phyloP scores from a whole-genome alignment of 2,888 invertebrate genomes.

The Eurytoma adleriae region DNA sequence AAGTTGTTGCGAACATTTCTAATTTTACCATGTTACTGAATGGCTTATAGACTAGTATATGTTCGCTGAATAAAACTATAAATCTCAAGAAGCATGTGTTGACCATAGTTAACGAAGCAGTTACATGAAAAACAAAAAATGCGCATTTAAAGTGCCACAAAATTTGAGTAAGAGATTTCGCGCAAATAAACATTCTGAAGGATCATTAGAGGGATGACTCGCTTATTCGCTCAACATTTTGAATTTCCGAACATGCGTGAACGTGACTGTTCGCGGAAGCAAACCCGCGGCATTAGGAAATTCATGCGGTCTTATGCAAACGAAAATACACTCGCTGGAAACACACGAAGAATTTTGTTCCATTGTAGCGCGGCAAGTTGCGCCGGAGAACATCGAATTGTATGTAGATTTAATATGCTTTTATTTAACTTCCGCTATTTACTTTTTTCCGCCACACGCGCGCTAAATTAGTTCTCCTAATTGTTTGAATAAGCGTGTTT shows the following conservation, averaged over 20 bases:
- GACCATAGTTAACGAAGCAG: too few relatives aligned
- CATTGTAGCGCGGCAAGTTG: conserved; percentile 12
- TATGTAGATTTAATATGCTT: conserved; percentile 48
- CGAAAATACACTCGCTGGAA: conserved; percentile 31
- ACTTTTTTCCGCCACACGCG: conserved; percentile 7
- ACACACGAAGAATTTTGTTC: conserved; percentile 24
- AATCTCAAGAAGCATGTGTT: too few relatives aligned
- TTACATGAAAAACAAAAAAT: neutral
- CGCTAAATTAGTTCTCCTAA: conserved; percentile 32
- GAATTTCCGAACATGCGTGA: conserved; percentile 16
- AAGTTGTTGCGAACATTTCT: too few relatives aligned
- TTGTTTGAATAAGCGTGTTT: conserved; percentile 27
- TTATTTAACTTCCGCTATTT: conserved; percentile 32
- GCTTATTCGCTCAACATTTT: conserved; percentile 15
- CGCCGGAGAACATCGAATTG: conserved; percentile 29
- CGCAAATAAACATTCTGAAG: too few relatives aligned
- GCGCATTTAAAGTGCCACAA: neutral
- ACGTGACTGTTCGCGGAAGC: conserved; percentile 30
- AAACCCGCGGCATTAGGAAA: conserved; percentile 7
- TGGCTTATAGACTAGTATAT: too few relatives aligned
- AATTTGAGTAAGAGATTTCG: too few relatives aligned
- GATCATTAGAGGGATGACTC: conserved; percentile 30
- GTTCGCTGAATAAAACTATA: too few relatives aligned
- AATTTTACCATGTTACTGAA: too few relatives aligned
- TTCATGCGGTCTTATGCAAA: conserved; percentile 37